A percentile compares a stretch with the other conserved stretches of the same genome.
Evolutionary conservation across 2,113 vertebrate species (phyloP).

Genomic region (Cygnus buccinator): DNA sequence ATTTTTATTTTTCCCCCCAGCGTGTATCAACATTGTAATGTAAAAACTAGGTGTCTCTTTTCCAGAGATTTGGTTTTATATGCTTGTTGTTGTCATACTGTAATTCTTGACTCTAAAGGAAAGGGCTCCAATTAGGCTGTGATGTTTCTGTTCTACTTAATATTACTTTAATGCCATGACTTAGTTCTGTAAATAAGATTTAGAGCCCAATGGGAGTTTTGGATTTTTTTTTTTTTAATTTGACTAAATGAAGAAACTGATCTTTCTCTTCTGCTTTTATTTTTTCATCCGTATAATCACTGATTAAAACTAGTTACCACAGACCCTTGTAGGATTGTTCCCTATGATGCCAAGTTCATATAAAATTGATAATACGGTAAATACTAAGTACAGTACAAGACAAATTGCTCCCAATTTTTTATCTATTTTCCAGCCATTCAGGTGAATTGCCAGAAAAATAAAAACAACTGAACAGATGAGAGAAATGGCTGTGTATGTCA

Average conservation of each 20-base stretch:
- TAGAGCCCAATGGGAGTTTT: constrained; percentile 67
- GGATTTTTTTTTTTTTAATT: constrained; percentile 66
- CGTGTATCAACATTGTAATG: constrained; percentile 65
- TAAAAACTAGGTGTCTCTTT: constrained; percentile 54
- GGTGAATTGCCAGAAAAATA: constrained; percentile 87
- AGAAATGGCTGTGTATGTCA: constrained; percentile 87
- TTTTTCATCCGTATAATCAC: constrained; percentile 40
- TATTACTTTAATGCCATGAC: constrained; percentile 56
- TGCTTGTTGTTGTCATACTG: constrained; percentile 56
- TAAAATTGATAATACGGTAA: constrained; percentile 88
- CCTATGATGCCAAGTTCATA: constrained; percentile 96
- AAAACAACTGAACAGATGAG: constrained; percentile 91
- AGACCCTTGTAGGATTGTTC: constrained; percentile 85
- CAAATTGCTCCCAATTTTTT: constrained; percentile 88
- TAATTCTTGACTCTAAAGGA: constrained; percentile 68
- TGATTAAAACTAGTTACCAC: constrained; percentile 79
- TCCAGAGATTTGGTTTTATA: constrained; percentile 63
- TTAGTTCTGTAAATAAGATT: constrained; percentile 75
- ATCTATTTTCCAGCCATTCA: constrained; percentile 94
- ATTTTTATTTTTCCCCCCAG: not conserved
- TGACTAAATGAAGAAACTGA: constrained; percentile 71
- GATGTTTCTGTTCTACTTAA: constrained; percentile 61
- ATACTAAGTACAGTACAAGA: constrained; percentile 87
- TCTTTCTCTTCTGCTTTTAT: constrained; percentile 51
- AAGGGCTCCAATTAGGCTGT: constrained; percentile 76